Conservation (phyloP, 2,797 vertebrate species). For the Botia almorhae region DNA sequence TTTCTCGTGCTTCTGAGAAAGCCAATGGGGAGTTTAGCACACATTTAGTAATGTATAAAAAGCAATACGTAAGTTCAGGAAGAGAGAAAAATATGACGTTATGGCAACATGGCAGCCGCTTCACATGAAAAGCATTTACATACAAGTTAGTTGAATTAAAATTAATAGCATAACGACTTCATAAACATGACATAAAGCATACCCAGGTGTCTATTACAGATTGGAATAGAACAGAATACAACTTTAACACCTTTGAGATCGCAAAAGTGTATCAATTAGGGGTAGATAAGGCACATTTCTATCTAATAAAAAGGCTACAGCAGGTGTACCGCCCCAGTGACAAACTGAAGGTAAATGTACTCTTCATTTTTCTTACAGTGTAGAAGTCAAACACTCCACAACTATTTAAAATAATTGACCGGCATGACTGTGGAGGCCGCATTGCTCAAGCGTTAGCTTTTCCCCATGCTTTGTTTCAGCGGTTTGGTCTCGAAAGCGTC, state of each 20-base stretch:
- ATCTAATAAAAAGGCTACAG: not conserved
- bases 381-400: not conserved
- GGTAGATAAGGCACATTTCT: no score
- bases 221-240: no score
- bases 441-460: not conserved
- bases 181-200: no score
- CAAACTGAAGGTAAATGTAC: not conserved
- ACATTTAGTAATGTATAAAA: no score
- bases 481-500: constrained; percentile 9
- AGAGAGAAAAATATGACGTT: not conserved
- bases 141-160: no score
- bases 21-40: not conserved
- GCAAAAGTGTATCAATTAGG: no score
- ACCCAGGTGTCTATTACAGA: no score
- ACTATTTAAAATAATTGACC: not conserved
- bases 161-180: no score
- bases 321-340: not conserved
- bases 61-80: not conserved
- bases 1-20: no score
- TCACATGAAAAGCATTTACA: no score
- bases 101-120: not conserved
- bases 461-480: not conserved
- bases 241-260: no score
- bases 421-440: not conserved
- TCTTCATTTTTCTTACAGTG: not conserved